phyloP scores from a whole-genome alignment of 2,888 invertebrate species.

The Unio pictorum region DNA sequence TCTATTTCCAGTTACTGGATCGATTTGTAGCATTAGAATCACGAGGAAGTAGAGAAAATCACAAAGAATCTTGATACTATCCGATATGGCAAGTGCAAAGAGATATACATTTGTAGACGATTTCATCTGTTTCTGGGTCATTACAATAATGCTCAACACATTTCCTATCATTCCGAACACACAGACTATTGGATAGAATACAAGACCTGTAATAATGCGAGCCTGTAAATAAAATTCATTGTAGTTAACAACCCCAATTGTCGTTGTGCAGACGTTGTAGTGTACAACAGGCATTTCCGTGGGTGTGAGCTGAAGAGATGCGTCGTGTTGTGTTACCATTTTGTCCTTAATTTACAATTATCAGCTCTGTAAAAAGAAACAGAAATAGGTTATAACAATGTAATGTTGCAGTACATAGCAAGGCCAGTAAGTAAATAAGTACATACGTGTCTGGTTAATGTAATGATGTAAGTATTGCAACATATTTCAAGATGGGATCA shows the following conservation, averaged over 20 bases:
- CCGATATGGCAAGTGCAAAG: slow-evolving; percentile 64
- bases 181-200: slow-evolving; percentile 65
- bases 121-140: slow-evolving; percentile 61
- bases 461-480: too few species aligned
- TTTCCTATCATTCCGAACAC: slow-evolving; percentile 65
- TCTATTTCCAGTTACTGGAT: slow-evolving; percentile 51
- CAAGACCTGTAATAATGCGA: slow-evolving; percentile 62
- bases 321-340: too few species aligned
- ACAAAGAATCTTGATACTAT: slow-evolving; percentile 66
- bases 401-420: too few species aligned
- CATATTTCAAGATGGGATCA: too few species aligned
- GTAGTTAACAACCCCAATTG: slow-evolving; percentile 27
- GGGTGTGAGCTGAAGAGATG: too few species aligned
- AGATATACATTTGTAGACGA: slow-evolving; percentile 68
- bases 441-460: too few species aligned
- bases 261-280: background rate
- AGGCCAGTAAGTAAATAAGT: too few species aligned
- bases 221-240: slow-evolving; percentile 61
- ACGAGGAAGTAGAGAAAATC: slow-evolving; percentile 67
- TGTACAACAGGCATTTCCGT: too few species aligned
- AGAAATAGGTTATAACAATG: too few species aligned
- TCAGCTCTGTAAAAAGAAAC: too few species aligned
- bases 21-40: slow-evolving; percentile 54
- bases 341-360: too few species aligned
- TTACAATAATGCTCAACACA: slow-evolving; percentile 61